Evolutionary conservation across 92 coral and sea anemone genomes (phyloP).

Genomic region (Siderastrea radians): DNA sequence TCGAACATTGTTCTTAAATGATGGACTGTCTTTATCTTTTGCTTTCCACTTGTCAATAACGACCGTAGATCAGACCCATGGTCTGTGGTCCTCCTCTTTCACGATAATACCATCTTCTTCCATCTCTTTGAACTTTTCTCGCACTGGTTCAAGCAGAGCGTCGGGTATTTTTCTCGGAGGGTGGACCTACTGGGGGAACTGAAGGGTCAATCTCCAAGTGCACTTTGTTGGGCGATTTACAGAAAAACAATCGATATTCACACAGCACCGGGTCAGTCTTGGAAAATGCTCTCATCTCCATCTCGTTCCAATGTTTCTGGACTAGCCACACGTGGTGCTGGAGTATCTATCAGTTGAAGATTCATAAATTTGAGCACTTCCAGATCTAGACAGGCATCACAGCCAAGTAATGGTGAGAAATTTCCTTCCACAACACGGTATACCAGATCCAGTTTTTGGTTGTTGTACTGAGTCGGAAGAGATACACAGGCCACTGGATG

Average conservation of each 20-base stretch:
- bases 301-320: conserved; percentile 6
- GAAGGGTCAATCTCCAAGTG: conserved; percentile 48
- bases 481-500: not conserved
- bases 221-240: conserved; percentile 40
- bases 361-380: conserved; percentile 82
- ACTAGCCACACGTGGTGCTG: conserved; percentile 5
- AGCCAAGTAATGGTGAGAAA: conserved; percentile 73
- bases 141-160: conserved; percentile 38
- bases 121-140: conserved; percentile 54
- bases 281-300: conserved; percentile 12
- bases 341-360: conserved; percentile 20
- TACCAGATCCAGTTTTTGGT: conserved; percentile 41
- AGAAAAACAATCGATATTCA: conserved; percentile 31
- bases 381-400: conserved; percentile 74
- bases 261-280: conserved; percentile 27
- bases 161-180: conserved; percentile 57
- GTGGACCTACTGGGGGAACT: conserved; percentile 37
- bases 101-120: conserved; percentile 67
- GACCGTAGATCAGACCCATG: conserved; percentile 63
- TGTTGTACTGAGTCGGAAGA: conserved; percentile 47
- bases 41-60: conserved; percentile 55
- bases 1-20: conserved; percentile 34
- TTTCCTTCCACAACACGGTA: conserved; percentile 62
- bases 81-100: conserved; percentile 54
- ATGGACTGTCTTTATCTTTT: conserved; percentile 29